Base-by-base conservation (phyloP, 2,888 invertebrate species). In the Phalera bucephala region DNA sequence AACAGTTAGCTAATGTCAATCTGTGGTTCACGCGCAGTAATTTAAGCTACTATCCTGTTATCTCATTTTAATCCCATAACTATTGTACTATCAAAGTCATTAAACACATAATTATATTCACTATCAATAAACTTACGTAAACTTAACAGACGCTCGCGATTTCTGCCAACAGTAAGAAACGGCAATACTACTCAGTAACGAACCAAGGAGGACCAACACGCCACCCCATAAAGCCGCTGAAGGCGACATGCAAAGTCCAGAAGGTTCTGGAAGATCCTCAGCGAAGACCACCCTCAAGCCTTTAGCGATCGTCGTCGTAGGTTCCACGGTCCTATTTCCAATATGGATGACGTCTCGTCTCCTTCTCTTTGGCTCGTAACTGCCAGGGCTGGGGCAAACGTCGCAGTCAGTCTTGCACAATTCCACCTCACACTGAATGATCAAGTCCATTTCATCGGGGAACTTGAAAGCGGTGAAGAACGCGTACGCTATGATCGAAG, bases 401-500 rank as follows among this genome's bases (percentile, higher is more conserved):
- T 94, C 94, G 62, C 96, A 96, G 54, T 94, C 93, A 8, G 93
- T 93, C 79, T 95, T 95, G 66, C 95, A 96, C 0, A 96, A 80
- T 64, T 95, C 95, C 0, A 96, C 94, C 47, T 95, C 95, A 61
- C 96, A 96, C 71, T 95, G 95, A 40, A 96, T 92, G 52, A 94
- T 93, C 31, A 96, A 81, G 58, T 96, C 95, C 94, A 95, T 95
- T 30, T 95, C 93, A 63, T 96, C 95, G 0, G 95, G 95, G 88
- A 96, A 96, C 77, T 95, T 95, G 79, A 95, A 95, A 0, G 95
- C 95, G 67, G 93, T 94, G 82, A 95, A 95, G 89, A 91, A 94
- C 0, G 96, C 94, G 58, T 92, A 95, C 0, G 95, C 95, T 14
- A 95, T 93, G 12, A 95, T 91, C 2, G 94, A 93, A 5, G 94